Evolutionary conservation across 1,140 invertebrate species (phyloP), one percentile per base, ranked within the genome.

Genomic region (Drosophila persimilis): DNA sequence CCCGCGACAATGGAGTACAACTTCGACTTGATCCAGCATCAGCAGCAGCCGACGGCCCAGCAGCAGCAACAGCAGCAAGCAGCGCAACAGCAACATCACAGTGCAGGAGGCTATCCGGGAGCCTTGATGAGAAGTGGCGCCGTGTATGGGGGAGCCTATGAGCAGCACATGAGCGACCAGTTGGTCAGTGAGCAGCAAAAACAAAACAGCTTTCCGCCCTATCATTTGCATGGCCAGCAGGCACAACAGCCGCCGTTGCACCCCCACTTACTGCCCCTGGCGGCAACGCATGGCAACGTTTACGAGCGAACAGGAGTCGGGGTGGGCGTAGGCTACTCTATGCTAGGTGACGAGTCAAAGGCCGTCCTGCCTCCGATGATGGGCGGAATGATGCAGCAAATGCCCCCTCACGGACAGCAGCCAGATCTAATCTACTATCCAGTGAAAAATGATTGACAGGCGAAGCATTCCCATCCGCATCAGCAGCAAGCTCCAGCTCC

Each of bases 361-460:
- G 65, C 78, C 3, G 75, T 91, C 43, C 61, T 91, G 57, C 90
- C 90, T 7, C 90, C 90, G 3, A 91, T 91, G 44, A 90, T 73
- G 71, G 71, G 69, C 11, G 69, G 71, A 3, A 84, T 66, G 90
- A 91, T 91, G 90, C 90, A 91, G 75, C 90, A 91, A 59, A 75
- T 88, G 77, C 90, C 89, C 24, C 89, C 86, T 24, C 89, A 91
- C 48, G 66, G 47, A 20, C 74, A 77, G 43, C 89, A 90, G 59
- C 71, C 83, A 22, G 90, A 91, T 66, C 52, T 90, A 52, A 79
- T 91, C 54, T 91, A 91, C 52, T 91, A 91, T 77, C 89, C 90
- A 77, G 90, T 91, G 67, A 91, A 91, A 55, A 91, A 91, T 60
- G 90, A 91, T 81, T 91, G 89, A 90, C 89, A 90, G 76, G 72